Percentiles rank a stretch among this genome's conserved stretches.
These are phyloP conservation scores for Porites lobata DNA, from an alignment of 92 coral and sea anemone genomes.

Conservation along the genomic window DNA sequence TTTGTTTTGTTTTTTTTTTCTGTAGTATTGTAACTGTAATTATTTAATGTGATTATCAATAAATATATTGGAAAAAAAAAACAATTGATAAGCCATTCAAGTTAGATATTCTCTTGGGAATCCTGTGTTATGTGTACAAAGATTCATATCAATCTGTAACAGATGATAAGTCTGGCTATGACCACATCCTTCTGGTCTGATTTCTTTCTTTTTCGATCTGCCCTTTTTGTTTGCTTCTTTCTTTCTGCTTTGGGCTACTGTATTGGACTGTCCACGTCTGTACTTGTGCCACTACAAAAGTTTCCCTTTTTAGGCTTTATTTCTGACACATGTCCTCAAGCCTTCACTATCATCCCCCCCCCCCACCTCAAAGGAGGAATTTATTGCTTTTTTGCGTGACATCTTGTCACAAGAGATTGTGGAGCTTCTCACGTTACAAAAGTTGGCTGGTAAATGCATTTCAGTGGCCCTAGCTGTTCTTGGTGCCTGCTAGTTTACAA, in stretches of 20 bases:
- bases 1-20: no score
- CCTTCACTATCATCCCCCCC: background rate
- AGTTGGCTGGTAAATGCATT: constrained; percentile 8
- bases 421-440: constrained; percentile 25
- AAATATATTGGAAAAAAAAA: background rate
- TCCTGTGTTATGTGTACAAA: constrained; percentile 52
- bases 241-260: background rate
- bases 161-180: constrained; percentile 70
- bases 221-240: background rate
- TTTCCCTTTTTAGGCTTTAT: background rate
- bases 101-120: constrained; percentile 33
- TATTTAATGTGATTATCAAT: no score
- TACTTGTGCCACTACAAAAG: background rate
- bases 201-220: background rate
- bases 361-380: background rate
- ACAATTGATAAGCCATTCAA: constrained; percentile 38
- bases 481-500: background rate
- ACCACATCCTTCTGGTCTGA: constrained; percentile 43
- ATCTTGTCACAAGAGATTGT: background rate
- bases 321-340: background rate
- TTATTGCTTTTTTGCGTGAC: no score
- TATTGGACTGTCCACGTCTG: no score
- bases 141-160: constrained; percentile 56
- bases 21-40: no score
- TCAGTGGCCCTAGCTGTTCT: background rate